phyloP scores from a whole-genome alignment of 2,113 vertebrate genomes.

The Thalassoma bifasciatum region DNA sequence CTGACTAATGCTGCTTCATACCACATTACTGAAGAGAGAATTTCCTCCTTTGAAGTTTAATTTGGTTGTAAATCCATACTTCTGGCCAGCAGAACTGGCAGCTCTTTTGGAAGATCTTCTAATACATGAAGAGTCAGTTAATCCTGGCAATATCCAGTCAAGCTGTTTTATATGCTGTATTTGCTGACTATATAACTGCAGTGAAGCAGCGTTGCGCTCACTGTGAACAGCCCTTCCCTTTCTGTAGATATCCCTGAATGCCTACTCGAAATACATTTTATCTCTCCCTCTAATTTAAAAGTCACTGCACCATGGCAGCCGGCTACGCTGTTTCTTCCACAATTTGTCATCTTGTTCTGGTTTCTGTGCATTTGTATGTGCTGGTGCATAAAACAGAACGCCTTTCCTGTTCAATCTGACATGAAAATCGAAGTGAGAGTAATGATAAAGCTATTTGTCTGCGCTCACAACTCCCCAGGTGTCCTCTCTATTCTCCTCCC shows the following conservation, averaged over 20 bases:
- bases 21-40: background rate
- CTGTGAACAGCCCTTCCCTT: background rate
- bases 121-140: background rate
- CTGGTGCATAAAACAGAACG: constrained; percentile 23
- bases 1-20: constrained; percentile 2
- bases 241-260: background rate
- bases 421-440: constrained; percentile 34
- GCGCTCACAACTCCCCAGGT: background rate
- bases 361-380: background rate
- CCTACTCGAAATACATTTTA: background rate
- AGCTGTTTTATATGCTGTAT: background rate
- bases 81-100: background rate
- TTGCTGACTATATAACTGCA: background rate
- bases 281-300: constrained; percentile 4
- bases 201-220: background rate
- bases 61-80: background rate
- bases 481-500: background rate
- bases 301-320: background rate
- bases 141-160: background rate
- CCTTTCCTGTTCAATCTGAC: constrained; percentile 23
- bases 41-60: background rate
- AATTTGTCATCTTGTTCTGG: background rate
- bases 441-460: constrained; percentile 34
- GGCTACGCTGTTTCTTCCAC: background rate
- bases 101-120: background rate